phyloP scores from a whole-genome alignment of 2,797 vertebrate species.

The Pangasius macronema region DNA sequence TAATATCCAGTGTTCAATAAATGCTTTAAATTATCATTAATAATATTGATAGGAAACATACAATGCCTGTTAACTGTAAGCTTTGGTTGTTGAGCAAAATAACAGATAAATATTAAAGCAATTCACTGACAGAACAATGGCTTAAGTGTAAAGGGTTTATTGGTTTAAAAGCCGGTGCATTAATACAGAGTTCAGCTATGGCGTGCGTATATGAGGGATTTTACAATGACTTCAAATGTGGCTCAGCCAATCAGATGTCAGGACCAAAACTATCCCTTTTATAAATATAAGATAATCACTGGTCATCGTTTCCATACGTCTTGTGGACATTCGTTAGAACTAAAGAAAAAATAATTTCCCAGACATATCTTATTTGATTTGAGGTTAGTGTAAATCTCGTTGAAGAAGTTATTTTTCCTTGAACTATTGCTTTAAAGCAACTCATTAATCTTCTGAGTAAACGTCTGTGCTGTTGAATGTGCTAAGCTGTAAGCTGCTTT shows the following conservation, averaged over 20 bases:
- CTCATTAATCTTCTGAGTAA: background rate
- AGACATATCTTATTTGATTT: background rate
- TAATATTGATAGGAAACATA: background rate
- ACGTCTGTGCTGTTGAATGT: background rate
- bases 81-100: background rate
- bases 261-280: background rate
- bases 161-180: background rate
- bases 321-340: background rate
- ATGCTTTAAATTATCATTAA: background rate
- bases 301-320: background rate
- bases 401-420: background rate
- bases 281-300: background rate
- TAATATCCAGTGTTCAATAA: background rate
- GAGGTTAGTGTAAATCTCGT: background rate
- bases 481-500: background rate
- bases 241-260: background rate
- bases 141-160: background rate
- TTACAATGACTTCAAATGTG: background rate
- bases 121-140: background rate
- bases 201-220: background rate
- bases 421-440: background rate
- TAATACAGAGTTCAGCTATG: background rate
- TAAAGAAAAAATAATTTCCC: background rate
- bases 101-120: background rate
- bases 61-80: background rate